A percentile compares a stretch with the other conserved stretches of the same genome.
These are phyloP conservation scores for Pseudococcus viburni DNA, from an alignment of 2,888 invertebrate genomes.

Conservation along the genomic window DNA sequence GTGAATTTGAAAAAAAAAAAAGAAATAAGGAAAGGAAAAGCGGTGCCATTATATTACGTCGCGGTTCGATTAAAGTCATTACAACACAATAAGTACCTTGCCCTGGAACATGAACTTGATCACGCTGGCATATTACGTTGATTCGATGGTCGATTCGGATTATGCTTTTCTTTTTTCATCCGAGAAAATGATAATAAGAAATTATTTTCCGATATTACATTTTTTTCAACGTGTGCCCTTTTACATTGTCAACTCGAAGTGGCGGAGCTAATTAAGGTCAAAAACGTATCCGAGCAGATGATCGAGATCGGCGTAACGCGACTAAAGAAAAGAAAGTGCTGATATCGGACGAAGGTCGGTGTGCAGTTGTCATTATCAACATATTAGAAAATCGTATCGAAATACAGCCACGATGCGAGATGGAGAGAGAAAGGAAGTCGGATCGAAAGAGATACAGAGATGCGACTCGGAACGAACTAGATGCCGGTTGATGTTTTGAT, in stretches of 20 bases:
- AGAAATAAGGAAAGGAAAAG: background rate
- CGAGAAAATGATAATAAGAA: background rate
- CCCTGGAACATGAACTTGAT: background rate
- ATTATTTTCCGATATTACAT: background rate
- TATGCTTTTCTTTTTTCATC: background rate
- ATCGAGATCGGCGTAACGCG: constrained; percentile 9
- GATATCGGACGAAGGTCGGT: constrained; percentile 44
- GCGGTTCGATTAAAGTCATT: constrained; percentile 1
- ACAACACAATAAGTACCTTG: constrained; percentile 12
- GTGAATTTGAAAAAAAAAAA: background rate
- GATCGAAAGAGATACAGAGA: background rate
- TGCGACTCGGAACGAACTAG: no score
- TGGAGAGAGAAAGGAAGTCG: background rate
- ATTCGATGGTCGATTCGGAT: background rate
- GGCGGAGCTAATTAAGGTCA: constrained; percentile 20
- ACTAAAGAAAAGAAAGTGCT: constrained; percentile 42
- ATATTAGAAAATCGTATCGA: constrained; percentile 25
- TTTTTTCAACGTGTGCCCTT: background rate
- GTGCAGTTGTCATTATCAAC: constrained; percentile 57
- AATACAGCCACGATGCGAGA: background rate
- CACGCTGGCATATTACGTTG: no score
- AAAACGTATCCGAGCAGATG: background rate
- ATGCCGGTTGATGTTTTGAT: constrained; percentile 46
- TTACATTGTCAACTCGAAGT: background rate
- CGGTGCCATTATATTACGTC: constrained; percentile 1